These are phyloP conservation scores for Sinocyclocheilus grahami DNA, from an alignment of 2,113 vertebrate genomes.

Conservation along the genomic window DNA sequence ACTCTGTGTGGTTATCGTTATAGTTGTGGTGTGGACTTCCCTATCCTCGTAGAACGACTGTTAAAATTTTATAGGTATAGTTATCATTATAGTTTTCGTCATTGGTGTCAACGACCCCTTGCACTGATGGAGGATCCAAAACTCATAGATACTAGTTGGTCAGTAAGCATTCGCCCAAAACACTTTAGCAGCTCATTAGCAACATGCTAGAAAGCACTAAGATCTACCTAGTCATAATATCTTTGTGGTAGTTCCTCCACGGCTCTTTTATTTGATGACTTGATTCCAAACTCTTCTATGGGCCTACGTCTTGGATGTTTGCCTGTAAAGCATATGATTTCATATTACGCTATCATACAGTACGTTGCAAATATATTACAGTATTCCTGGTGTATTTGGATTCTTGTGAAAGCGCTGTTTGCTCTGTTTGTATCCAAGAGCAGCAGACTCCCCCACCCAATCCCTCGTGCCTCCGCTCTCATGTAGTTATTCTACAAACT, in stretches of 20 bases:
- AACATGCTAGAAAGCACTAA: too few species aligned
- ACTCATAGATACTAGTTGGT: too few species aligned
- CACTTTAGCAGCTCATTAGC: too few species aligned
- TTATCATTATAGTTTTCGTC: too few species aligned
- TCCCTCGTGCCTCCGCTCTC: constrained; percentile 1
- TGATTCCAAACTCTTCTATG: background rate
- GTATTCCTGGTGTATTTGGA: background rate
- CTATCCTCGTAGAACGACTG: too few species aligned
- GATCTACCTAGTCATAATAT: background rate
- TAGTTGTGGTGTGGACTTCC: too few species aligned
- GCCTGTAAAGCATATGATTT: background rate
- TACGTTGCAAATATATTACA: background rate
- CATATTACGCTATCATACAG: background rate
- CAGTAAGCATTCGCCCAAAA: too few species aligned
- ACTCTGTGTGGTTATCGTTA: too few species aligned
- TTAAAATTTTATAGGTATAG: too few species aligned
- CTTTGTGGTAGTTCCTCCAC: background rate
- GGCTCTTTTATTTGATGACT: too few species aligned
- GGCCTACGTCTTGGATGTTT: background rate
- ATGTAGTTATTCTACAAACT: constrained; percentile 5
- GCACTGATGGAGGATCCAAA: too few species aligned
- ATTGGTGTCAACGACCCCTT: too few species aligned
- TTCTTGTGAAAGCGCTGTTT: background rate
- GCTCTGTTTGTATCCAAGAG: background rate
- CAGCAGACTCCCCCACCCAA: background rate